Evolutionary conservation across 2,797 vertebrate genomes (phyloP), one percentile per base, ranked within the genome.

Genomic region (Manis javanica): DNA sequence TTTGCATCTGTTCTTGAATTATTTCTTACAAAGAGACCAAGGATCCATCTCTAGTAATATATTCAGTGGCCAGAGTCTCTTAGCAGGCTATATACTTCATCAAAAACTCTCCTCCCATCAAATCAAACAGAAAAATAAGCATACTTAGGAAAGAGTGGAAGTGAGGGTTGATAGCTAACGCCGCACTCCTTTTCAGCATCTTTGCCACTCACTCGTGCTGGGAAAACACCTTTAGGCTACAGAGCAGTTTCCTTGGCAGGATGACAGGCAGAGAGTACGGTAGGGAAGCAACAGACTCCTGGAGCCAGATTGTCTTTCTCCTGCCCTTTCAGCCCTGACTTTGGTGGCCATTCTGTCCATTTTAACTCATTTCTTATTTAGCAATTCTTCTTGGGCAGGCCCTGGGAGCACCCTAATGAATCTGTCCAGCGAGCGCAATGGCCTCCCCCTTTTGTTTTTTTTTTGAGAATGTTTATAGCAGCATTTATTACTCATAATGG

Each of bases 141-240:
- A 90, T 63, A 75, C 59, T 96, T 93, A 55, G 78, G 63, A 78
- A 74, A 53, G 77, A 96, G 81, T 51, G 68, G 57, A 90, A 89
- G 91, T 51, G 79, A 96, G 19, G 95, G 90, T 71, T 64, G 83
- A 96, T 23, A 55, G 90, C 61, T 93, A 77, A 93, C 93, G 66
- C 72, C 13, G 6, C 0, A 0, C 61, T 92, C 49, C 53, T 89
- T 95, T 79, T 68, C 90, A 87, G 86, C 91, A 79, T 79, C 84
- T 72, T 23, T 1, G 7, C 72, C 31, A 5, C 66, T 79, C 39
- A 6, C 63, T 29, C 64, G 55, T 77, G 55, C 88, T 63, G 64
- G 95, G 96, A 84, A 97, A 97, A 86, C 59, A 96, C 88, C 84
- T 96, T 82, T 42, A 46, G 49, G 68, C 94, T 86, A 63, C 84